Conservation (phyloP, 2,797 vertebrate species). For the Myiotriccus ornatus region DNA sequence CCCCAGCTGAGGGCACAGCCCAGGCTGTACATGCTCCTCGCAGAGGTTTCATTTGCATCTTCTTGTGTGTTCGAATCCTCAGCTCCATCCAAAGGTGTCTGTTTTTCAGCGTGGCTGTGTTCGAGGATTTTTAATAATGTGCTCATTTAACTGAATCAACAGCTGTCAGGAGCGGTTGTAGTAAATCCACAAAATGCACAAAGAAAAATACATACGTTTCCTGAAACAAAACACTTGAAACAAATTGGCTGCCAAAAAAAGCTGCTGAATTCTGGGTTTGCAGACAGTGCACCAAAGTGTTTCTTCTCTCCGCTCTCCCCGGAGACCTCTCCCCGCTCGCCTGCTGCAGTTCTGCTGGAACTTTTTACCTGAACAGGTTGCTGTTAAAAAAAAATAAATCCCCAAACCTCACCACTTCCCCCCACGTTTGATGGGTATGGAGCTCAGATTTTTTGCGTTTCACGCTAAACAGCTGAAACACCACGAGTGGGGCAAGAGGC, state of each 20-base stretch:
- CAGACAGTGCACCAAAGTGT: conserved; percentile 59
- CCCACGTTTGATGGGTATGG: background rate
- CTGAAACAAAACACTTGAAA: conserved; percentile 78
- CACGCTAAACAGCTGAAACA: background rate
- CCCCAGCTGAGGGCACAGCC: background rate
- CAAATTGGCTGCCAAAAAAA: conserved; percentile 72
- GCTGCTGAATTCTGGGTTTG: conserved; percentile 66
- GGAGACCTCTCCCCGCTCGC: conserved; percentile 35
- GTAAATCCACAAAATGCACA: conserved; percentile 75
- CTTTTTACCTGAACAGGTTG: conserved; percentile 63
- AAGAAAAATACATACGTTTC: conserved; percentile 71
- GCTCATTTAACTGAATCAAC: conserved; percentile 79
- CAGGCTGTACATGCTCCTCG: background rate
- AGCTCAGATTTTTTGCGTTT: background rate
- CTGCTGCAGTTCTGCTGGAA: conserved; percentile 64
- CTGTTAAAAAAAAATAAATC: background rate
- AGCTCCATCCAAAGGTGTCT: conserved; percentile 55
- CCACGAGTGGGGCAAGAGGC: background rate
- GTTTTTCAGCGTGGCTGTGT: conserved; percentile 23
- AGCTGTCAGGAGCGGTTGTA: conserved; percentile 78
- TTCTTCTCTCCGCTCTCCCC: conserved; percentile 50
- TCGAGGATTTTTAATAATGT: conserved; percentile 73
- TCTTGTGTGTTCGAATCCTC: conserved; percentile 1
- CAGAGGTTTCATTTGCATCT: conserved; percentile 29
- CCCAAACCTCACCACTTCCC: background rate